Conservation (phyloP, 2,113 vertebrate genomes). For the Seriola quinqueradiata region DNA sequence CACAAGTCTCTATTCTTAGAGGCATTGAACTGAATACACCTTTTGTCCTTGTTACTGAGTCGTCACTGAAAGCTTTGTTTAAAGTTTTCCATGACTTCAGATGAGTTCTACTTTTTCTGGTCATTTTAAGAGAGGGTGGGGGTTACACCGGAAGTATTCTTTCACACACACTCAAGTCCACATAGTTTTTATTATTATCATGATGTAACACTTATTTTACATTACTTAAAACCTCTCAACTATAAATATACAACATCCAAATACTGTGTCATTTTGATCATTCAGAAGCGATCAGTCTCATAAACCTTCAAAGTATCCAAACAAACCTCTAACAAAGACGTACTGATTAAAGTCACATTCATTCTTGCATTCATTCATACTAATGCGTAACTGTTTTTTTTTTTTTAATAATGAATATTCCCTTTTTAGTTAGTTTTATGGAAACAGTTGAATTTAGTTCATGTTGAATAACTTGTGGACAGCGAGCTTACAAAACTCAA, state of each 20-base stretch:
- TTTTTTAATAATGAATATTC: not conserved
- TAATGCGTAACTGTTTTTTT: not conserved
- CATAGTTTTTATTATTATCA: not conserved
- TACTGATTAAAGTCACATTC: not conserved
- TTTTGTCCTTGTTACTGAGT: constrained; percentile 9
- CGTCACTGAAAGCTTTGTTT: constrained; percentile 11
- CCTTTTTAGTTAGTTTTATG: not conserved
- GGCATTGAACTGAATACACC: not conserved
- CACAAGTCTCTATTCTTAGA: not conserved
- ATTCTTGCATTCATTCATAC: not conserved
- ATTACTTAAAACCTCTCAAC: not conserved
- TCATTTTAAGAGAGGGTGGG: not conserved
- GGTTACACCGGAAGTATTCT: not conserved
- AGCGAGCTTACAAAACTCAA: not conserved
- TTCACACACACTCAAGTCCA: not conserved
- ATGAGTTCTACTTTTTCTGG: not conserved
- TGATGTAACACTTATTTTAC: constrained; percentile 1
- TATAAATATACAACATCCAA: constrained; percentile 7
- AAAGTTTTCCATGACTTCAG: not conserved
- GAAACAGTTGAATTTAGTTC: not conserved
- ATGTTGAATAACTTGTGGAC: not conserved
- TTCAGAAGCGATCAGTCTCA: not conserved
- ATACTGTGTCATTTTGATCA: constrained; percentile 4
- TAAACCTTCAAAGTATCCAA: not conserved
- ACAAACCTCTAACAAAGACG: not conserved